phyloP scores from a whole-genome alignment of 2,888 invertebrate genomes.

The Graphium colonna region DNA sequence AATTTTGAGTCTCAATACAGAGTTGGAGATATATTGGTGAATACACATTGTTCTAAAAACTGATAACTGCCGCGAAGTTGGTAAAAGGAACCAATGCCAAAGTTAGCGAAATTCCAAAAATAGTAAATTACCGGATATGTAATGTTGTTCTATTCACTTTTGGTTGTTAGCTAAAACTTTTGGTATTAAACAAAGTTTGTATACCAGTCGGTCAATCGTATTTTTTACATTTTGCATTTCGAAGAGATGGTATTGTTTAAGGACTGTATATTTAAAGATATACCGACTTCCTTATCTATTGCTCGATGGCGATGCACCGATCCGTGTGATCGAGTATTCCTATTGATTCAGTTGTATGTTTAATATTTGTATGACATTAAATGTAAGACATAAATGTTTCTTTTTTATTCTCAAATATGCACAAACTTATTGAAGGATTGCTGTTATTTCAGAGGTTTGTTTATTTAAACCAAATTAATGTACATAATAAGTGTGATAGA shows the following conservation, averaged over 20 bases:
- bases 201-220: constrained; percentile 43
- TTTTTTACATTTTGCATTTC: constrained; percentile 63
- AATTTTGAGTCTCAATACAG: not conserved
- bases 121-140: not conserved
- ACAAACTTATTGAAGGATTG: constrained; percentile 74
- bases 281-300: constrained; percentile 35
- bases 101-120: constrained; percentile 4
- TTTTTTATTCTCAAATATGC: constrained; percentile 71
- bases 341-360: constrained; percentile 54
- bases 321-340: constrained; percentile 57
- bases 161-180: too few relatives aligned
- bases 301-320: constrained; percentile 59
- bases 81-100: constrained; percentile 8
- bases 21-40: not conserved
- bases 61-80: constrained; percentile 17
- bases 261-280: constrained; percentile 42
- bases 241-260: constrained; percentile 44
- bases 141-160: not conserved
- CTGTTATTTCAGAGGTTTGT: constrained; percentile 72
- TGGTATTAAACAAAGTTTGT: constrained; percentile 26
- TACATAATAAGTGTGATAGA: constrained; percentile 80
- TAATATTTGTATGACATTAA: constrained; percentile 66
- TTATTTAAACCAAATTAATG: constrained; percentile 74
- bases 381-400: constrained; percentile 60
- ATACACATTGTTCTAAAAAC: constrained; percentile 2